Conservation (phyloP, 1,140 invertebrate species). For the Achroia grisella region DNA sequence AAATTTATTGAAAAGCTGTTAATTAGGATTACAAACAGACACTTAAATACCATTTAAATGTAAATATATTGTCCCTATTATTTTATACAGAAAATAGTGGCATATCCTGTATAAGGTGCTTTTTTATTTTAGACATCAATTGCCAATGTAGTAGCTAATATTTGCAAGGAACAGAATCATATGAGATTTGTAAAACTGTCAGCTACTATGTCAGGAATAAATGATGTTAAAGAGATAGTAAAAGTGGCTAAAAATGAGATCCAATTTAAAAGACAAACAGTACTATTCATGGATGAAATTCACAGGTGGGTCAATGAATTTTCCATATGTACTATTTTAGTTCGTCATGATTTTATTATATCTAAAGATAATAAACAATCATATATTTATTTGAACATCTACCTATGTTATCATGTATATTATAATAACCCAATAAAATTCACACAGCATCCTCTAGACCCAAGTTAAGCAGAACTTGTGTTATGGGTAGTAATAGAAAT, state of each 20-base stretch:
- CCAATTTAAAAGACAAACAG: slow-evolving; percentile 81
- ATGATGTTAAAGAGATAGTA: slow-evolving; percentile 84
- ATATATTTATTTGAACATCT: background rate
- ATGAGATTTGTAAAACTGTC: slow-evolving; percentile 83
- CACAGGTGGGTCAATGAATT: slow-evolving; percentile 69
- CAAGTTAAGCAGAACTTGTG: too few relatives aligned
- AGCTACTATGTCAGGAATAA: slow-evolving; percentile 83
- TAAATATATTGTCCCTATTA: too few relatives aligned
- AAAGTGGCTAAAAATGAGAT: slow-evolving; percentile 83
- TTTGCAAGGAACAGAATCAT: slow-evolving; percentile 76
- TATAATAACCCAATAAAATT: background rate
- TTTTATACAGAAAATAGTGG: too few relatives aligned
- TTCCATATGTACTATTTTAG: background rate
- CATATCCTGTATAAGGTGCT: background rate
- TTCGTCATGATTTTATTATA: too few relatives aligned
- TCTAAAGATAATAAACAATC: too few relatives aligned
- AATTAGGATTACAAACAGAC: too few relatives aligned
- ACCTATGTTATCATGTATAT: background rate
- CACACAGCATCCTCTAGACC: too few relatives aligned
- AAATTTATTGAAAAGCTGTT: too few relatives aligned
- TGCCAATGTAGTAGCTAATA: slow-evolving; percentile 83
- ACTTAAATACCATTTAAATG: too few relatives aligned
- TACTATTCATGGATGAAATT: slow-evolving; percentile 93
- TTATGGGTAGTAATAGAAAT: too few relatives aligned
- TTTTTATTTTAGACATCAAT: slow-evolving; percentile 81